Percentiles rank a stretch among this genome's conserved stretches.
Evolutionary conservation across 2,113 vertebrate species (phyloP).

Genomic region (Platichthys stellatus): DNA sequence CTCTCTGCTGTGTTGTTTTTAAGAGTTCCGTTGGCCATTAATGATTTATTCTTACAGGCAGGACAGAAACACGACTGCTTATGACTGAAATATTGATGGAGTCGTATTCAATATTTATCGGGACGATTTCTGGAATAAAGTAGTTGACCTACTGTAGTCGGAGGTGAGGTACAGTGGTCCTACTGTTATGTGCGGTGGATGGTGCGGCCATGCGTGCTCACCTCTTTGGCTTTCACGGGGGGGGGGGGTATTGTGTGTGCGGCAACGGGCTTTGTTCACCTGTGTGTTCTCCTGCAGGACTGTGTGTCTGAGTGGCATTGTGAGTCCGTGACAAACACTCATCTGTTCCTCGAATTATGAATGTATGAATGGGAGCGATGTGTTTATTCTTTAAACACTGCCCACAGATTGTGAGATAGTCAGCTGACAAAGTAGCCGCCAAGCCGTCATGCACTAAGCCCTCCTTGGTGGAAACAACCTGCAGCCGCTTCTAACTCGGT

Average conservation of each 20-base stretch:
- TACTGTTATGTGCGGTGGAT: slow-evolving; percentile 13
- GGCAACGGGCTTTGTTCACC: neutral
- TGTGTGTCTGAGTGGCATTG: neutral
- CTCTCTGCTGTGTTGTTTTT: slow-evolving; percentile 69
- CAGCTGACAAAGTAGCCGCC: slow-evolving; percentile 37
- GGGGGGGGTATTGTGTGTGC: neutral
- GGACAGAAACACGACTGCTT: slow-evolving; percentile 79
- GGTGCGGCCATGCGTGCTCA: neutral
- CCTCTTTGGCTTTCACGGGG: neutral
- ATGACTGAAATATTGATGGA: slow-evolving; percentile 80
- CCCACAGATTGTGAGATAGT: slow-evolving; percentile 34
- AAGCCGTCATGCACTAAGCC: neutral
- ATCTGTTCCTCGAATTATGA: slow-evolving; percentile 39
- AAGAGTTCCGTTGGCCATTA: slow-evolving; percentile 66
- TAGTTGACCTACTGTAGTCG: slow-evolving; percentile 76
- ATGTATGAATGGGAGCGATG: slow-evolving; percentile 54
- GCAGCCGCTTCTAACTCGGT: slow-evolving; percentile 28
- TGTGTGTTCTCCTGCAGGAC: neutral
- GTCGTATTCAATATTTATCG: slow-evolving; percentile 67
- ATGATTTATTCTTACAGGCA: slow-evolving; percentile 80
- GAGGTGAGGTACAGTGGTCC: slow-evolving; percentile 53
- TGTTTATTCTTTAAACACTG: slow-evolving; percentile 52
- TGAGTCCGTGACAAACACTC: slow-evolving; percentile 17
- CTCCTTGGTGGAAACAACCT: slow-evolving; percentile 31
- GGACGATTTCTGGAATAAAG: slow-evolving; percentile 77